Conservation (phyloP, 2,888 invertebrate genomes). For the Agrochola lychnidis region DNA sequence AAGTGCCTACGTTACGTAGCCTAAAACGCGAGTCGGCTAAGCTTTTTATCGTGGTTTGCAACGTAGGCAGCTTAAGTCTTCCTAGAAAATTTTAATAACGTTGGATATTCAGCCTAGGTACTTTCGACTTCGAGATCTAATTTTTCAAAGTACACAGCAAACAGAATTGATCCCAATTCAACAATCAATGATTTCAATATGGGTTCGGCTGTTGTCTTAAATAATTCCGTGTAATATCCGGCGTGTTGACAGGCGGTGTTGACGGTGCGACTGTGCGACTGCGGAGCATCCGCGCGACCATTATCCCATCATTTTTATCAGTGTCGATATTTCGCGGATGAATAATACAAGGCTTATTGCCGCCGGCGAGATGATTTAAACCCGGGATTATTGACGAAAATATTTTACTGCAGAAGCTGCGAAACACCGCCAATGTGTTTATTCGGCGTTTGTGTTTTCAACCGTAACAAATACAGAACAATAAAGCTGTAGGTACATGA, state of each 20-base stretch:
- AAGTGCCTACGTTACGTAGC: neutral
- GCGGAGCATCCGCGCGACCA: slow-evolving; percentile 8
- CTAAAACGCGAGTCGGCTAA: neutral
- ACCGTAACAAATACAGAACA: neutral
- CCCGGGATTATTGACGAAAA: slow-evolving; percentile 33
- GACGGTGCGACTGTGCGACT: slow-evolving; percentile 13
- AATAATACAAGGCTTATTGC: slow-evolving; percentile 45
- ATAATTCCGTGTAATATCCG: slow-evolving; percentile 52
- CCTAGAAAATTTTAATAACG: slow-evolving; percentile 2
- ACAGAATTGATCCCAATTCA: neutral
- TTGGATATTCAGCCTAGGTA: neutral
- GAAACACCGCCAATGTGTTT: neutral
- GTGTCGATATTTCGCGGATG: slow-evolving; percentile 39
- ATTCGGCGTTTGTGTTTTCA: neutral
- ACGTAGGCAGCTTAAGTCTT: neutral
- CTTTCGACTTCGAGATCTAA: neutral
- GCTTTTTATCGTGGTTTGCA: slow-evolving; percentile 8
- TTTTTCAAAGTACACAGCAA: slow-evolving; percentile 1
- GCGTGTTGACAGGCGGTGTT: slow-evolving; percentile 23
- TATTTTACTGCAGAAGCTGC: slow-evolving; percentile 21
- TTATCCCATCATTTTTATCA: slow-evolving; percentile 46
- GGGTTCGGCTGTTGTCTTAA: slow-evolving; percentile 32
- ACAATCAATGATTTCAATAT: slow-evolving; percentile 10
- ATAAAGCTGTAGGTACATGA: neutral
- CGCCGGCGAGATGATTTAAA: slow-evolving; percentile 46